Evolutionary conservation across 2,113 vertebrate species (phyloP), one percentile per base, ranked within the genome.

Genomic region (Tetrao urogallus): DNA sequence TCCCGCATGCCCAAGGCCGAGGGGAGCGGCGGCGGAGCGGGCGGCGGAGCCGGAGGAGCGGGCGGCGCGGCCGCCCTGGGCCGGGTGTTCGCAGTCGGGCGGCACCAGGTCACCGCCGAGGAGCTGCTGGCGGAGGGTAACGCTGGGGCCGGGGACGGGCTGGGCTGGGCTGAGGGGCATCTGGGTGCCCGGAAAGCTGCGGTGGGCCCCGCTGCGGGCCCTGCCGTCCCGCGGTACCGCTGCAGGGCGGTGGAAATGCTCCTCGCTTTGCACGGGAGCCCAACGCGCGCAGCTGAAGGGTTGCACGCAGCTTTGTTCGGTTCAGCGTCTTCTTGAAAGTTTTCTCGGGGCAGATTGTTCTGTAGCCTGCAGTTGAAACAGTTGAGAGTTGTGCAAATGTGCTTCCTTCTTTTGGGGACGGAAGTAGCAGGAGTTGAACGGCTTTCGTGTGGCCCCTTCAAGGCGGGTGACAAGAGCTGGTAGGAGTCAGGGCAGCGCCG

Each of bases 391-490:
- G n/a, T 32, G 36, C 16, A 36, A 61, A 34, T 66, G 27, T 64
- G 5, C 8, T 85, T 86, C 18, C 22, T 36, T 52, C 6, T 5
- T 82, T 82, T 25, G 10, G 28, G 61, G 42, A 42, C 20, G 40
- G 58, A 74, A 65, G 10, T 22, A 15, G 3, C 4, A 21, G 45
- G 8, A 47, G 50, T 4, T 40, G 3, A 42, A 2, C 19, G 3
- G n/a, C 38, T 67, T 42, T 83, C n/a, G 6, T 9, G 38, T 30
- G 17, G 9, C 30, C 5, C 65, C 2, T 58, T 22, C 15, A 19
- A 4, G 17, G 3, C 3, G 14, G 8, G 3, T 54, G 50, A 5
- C 0, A 10, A 16, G 36, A 48, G 8, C 11, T 6, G 24, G 0
- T 30, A 9, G 32, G 56, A 56, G 28, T 14, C 17, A n/a, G 57